Conservation (phyloP, 2,888 invertebrate genomes). For the Mimumesa dahlbomi region DNA sequence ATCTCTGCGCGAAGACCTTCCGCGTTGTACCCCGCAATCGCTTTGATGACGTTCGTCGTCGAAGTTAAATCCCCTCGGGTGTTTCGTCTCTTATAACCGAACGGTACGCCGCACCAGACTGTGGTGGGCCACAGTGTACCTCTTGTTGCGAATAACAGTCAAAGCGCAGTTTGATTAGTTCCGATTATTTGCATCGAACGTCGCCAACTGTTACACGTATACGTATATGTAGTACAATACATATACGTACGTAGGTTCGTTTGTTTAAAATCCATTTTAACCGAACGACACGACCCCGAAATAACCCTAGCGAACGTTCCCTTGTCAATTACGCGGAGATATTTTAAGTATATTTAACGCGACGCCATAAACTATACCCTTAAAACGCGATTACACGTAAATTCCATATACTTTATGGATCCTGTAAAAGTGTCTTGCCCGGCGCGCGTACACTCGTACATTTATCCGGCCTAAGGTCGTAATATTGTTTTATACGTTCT, state of each 20-base stretch:
- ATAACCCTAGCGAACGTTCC: too few relatives aligned
- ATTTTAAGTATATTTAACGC: too few relatives aligned
- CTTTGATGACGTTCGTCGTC: conserved; percentile 61
- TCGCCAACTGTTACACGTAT: conserved; percentile 36
- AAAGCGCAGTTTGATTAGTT: conserved; percentile 57
- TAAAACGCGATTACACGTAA: too few relatives aligned
- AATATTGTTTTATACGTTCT: not conserved
- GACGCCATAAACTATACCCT: too few relatives aligned
- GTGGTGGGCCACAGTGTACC: conserved; percentile 28
- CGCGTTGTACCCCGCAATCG: conserved; percentile 37
- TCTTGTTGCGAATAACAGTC: conserved; percentile 47
- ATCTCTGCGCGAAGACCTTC: conserved; percentile 47
- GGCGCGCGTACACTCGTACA: too few relatives aligned
- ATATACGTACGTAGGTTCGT: conserved; percentile 20
- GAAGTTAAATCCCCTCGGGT: conserved; percentile 59
- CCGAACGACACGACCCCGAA: too few relatives aligned
- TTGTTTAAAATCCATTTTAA: conserved; percentile 19
- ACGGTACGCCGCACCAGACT: conserved; percentile 34
- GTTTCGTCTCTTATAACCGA: conserved; percentile 51
- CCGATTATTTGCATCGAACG: conserved; percentile 43
- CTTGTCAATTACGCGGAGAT: too few relatives aligned
- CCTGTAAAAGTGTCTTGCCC: too few relatives aligned
- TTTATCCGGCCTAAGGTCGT: not conserved
- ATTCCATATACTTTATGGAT: too few relatives aligned
- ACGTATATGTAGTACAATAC: too few relatives aligned